These are phyloP conservation scores for Drosophila tani DNA, from an alignment of 1,140 invertebrate genomes.

Conservation along the genomic window DNA sequence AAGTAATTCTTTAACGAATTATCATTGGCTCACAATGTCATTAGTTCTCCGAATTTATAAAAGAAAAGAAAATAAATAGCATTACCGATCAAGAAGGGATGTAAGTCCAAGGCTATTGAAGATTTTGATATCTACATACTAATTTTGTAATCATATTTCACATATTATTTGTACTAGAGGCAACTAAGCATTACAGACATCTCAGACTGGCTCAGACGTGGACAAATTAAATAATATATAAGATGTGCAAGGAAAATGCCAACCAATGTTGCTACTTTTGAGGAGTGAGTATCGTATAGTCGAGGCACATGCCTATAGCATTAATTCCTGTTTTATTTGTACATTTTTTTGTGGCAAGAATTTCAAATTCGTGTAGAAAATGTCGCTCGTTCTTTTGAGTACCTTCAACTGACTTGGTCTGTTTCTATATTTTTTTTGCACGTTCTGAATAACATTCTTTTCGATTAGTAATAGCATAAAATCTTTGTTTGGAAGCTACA, in stretches of 20 bases:
- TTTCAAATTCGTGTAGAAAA: slow-evolving; percentile 66
- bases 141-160: neutral
- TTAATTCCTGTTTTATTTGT: neutral
- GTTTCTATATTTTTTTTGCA: slow-evolving; percentile 10
- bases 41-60: no score
- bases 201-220: neutral
- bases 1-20: no score
- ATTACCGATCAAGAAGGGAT: no score
- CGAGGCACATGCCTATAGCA: neutral
- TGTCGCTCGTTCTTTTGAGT: slow-evolving; percentile 48
- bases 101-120: neutral
- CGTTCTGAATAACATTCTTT: slow-evolving; percentile 47
- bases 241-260: no score
- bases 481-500: neutral
- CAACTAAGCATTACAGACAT: no score
- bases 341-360: slow-evolving; percentile 22
- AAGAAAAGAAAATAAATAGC: no score
- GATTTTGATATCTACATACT: neutral
- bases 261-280: neutral
- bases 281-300: neutral
- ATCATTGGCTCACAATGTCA: no score
- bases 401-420: slow-evolving; percentile 32
- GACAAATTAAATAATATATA: no score
- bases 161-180: neutral
- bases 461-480: slow-evolving; percentile 33